Conservation (phyloP, 2,113 vertebrate species). For the Clarias macrocephalus region DNA sequence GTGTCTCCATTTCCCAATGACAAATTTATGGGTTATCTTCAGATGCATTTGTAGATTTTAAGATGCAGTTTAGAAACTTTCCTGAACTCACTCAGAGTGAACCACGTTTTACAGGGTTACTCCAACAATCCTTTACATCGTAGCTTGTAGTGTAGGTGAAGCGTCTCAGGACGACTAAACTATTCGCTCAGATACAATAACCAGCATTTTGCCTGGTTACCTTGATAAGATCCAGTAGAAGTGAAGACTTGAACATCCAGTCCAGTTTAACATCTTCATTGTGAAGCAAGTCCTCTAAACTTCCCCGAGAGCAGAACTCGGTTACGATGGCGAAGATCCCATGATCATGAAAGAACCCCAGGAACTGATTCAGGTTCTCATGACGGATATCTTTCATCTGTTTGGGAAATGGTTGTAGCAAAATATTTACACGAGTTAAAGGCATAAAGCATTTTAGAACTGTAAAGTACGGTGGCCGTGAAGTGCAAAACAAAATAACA, state of each 20-base stretch:
- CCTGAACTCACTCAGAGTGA: not conserved
- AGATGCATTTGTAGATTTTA: not conserved
- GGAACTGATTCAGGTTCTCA: slow-evolving; percentile 64
- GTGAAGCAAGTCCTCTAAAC: slow-evolving; percentile 60
- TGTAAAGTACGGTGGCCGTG: too few relatives aligned
- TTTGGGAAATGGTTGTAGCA: not conserved
- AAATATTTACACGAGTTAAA: not conserved
- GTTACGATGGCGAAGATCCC: slow-evolving; percentile 63
- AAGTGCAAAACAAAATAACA: too few relatives aligned
- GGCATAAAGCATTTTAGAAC: not conserved
- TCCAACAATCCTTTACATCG: not conserved
- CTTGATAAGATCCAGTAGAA: slow-evolving; percentile 66
- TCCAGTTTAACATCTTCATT: slow-evolving; percentile 65
- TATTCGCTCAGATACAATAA: not conserved
- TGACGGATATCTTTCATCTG: slow-evolving; percentile 65
- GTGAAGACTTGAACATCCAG: slow-evolving; percentile 69
- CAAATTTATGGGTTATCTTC: not conserved
- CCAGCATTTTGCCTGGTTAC: slow-evolving; percentile 21
- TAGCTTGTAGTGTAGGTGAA: not conserved
- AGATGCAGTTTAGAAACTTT: not conserved
- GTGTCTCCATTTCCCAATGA: not conserved
- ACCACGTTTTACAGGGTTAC: too few relatives aligned
- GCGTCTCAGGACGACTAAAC: not conserved
- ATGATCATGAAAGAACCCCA: slow-evolving; percentile 62
- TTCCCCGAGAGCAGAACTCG: slow-evolving; percentile 65